Base-by-base conservation (phyloP, 1,140 invertebrate genomes). In the Sitobion miscanthi region DNA sequence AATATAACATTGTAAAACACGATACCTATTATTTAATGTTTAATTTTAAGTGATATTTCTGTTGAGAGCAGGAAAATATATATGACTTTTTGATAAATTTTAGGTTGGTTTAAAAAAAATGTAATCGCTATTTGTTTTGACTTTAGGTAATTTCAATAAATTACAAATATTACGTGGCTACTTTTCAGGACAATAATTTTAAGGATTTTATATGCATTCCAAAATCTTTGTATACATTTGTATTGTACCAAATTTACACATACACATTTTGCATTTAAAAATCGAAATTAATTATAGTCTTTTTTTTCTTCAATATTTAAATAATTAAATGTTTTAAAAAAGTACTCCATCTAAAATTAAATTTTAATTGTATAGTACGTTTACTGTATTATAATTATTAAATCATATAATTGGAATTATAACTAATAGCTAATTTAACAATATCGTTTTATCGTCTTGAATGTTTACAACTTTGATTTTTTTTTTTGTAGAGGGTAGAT, bases 11-110 rank as follows among this genome's bases (percentile, higher is more conserved):
- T 3, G 90, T n/a, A 82, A n/a, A 91, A 91, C 90, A 77, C 90
- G 57, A 77, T 91, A 91, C 42, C 62, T 77, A 77, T 91, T 91
- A 91, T 91, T 91, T 91, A 91, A 69, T n/a, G 45, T 91, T 91
- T 77, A 91, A 91, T 77, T 77, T 91, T 45, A 77, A 91, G 90
- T 47, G 45, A 77, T 45, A 47, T 77, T 91, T 77, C 45, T 91
- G 4, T n/a, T 77, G 62, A 77, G 3, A 77, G 62, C 62, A n/a
- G 62, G 0, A 14, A 30, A 47, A 47, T 86, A 25, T 25, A 47
- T n/a, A 47, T 47, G 85, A 86, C 4, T 86, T 49, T 86, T 47
- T 47, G 23, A 25, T 3, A 42, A 85, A 85, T 85, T 85, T 85
- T 21, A 42, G 8, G 38, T 85, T 85, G 17, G 14, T 21, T 54